A percentile compares a stretch with the other conserved stretches of the same genome.
Conservation (phyloP, 2,113 vertebrate genomes). For the Camelus dromedarius region DNA sequence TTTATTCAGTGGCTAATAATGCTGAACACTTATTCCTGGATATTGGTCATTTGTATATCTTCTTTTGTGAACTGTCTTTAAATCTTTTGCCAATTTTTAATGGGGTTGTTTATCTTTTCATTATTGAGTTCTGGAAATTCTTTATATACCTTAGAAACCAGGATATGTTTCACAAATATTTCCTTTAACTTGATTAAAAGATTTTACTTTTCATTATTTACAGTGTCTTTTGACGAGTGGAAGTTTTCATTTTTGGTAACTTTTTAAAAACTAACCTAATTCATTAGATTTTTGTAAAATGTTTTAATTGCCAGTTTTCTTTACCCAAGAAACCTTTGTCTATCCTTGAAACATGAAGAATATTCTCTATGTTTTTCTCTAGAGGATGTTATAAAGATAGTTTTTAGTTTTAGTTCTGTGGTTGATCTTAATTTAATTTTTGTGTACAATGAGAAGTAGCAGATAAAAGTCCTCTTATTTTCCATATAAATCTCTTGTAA, state of each 20-base stretch:
- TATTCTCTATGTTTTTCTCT: not conserved
- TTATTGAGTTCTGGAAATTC: not conserved
- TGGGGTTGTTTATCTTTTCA: not conserved
- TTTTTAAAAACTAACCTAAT: not conserved
- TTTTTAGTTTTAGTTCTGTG: not conserved
- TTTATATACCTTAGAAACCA: not conserved
- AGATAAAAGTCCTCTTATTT: not conserved
- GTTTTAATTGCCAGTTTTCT: not conserved
- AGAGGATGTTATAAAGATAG: not conserved
- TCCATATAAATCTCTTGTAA: not conserved
- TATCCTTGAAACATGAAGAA: not conserved
- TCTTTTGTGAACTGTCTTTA: not conserved
- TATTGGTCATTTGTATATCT: not conserved
- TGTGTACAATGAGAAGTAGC: not conserved
- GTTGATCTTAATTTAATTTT: not conserved
- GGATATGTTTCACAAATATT: not conserved
- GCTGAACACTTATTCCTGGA: not conserved
- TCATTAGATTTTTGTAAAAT: not conserved
- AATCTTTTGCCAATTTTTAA: not conserved
- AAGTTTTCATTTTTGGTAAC: not conserved
- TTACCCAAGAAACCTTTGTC: not conserved
- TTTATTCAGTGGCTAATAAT: not conserved
- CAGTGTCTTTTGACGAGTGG: not conserved
- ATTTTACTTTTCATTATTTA: not conserved
- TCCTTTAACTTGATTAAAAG: not conserved